Evolutionary conservation across 2,888 invertebrate species (phyloP).

Genomic region (Hypselothyrea guttata): DNA sequence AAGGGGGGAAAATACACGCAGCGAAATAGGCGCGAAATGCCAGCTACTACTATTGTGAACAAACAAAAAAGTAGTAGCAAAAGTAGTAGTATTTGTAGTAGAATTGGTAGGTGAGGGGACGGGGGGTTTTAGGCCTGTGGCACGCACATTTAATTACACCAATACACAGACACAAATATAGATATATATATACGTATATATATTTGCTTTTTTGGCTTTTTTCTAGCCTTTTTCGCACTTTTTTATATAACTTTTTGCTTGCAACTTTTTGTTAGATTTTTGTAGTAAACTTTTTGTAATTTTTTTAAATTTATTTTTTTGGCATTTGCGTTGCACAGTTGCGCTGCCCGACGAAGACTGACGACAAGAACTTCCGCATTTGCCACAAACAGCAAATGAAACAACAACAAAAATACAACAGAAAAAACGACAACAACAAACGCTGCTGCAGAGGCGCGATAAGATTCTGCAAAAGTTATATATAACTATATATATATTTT

Average conservation of each 20-base stretch:
- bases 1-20: constrained; percentile 12
- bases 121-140: constrained; percentile 32
- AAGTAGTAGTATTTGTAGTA: background rate
- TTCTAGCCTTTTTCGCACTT: constrained; percentile 4
- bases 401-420: constrained; percentile 33
- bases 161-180: constrained; percentile 24
- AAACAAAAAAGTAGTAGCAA: too few relatives aligned
- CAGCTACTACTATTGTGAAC: constrained; percentile 4
- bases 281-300: constrained; percentile 6
- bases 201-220: constrained; percentile 28
- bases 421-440: background rate
- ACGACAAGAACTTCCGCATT: constrained; percentile 71
- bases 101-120: constrained; percentile 6
- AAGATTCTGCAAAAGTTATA: constrained; percentile 32
- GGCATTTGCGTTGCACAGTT: constrained; percentile 48
- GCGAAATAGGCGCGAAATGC: constrained; percentile 67
- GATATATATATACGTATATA: constrained; percentile 29
- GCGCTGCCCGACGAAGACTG: constrained; percentile 59
- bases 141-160: constrained; percentile 60
- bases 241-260: constrained; percentile 32
- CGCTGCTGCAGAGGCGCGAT: constrained; percentile 36
- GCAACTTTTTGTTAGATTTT: constrained; percentile 4
- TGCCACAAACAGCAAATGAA: constrained; percentile 52
- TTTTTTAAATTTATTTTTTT: constrained; percentile 10
- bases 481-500: too few relatives aligned